Evolutionary conservation across 1,140 invertebrate genomes (phyloP).

Genomic region (Zaprionus vittiger): DNA sequence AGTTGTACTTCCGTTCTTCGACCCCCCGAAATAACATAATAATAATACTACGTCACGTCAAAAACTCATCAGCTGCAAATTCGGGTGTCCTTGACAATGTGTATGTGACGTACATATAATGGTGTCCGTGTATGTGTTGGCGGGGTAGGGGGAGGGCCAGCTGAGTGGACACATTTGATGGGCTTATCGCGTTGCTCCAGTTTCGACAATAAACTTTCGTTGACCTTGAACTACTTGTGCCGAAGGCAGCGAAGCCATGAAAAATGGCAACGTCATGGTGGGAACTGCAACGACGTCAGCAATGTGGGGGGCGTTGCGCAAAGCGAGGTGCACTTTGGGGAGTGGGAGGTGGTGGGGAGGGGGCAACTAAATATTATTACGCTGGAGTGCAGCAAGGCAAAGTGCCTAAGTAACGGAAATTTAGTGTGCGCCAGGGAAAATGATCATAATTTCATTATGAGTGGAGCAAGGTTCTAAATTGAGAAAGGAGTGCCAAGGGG

Average conservation of each 20-base stretch:
- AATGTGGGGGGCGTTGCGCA: conserved; percentile 34
- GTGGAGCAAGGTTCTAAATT: background rate
- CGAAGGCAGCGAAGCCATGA: conserved; percentile 1
- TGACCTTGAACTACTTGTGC: conserved; percentile 49
- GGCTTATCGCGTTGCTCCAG: conserved; percentile 16
- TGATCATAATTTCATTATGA: background rate
- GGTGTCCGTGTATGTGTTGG: background rate
- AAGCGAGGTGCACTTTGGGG: background rate
- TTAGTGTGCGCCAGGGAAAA: background rate
- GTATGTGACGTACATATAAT: background rate
- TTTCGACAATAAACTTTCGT: conserved; percentile 10
- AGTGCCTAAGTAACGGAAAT: conserved; percentile 1
- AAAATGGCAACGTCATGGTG: conserved; percentile 18
- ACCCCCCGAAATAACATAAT: conserved; percentile 20
- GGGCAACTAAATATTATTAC: background rate
- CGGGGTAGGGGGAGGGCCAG: background rate
- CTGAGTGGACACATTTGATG: conserved; percentile 3
- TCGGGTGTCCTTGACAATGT: conserved; percentile 14
- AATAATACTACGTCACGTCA: conserved; percentile 46
- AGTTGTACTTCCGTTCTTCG: background rate
- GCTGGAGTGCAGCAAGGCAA: background rate
- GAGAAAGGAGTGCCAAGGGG: too few species aligned
- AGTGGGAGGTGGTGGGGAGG: background rate
- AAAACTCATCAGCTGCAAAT: conserved; percentile 24
- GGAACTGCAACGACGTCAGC: conserved; percentile 59